These are phyloP conservation scores for Epirrhoe tristata DNA, from an alignment of 2,888 invertebrate genomes.

Conservation along the genomic window DNA sequence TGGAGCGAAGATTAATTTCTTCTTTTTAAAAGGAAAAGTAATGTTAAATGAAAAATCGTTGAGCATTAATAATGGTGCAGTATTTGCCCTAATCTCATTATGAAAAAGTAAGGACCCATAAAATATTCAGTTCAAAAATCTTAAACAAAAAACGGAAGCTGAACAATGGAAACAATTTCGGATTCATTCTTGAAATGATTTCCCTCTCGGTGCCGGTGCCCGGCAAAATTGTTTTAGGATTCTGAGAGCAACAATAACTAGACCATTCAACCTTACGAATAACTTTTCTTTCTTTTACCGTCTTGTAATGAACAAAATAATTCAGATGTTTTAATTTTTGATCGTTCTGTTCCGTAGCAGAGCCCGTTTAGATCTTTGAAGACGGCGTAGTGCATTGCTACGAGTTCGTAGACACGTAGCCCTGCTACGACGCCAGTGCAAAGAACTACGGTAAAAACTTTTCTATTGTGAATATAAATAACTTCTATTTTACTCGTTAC, in stretches of 20 bases:
- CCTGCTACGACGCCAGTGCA: slow-evolving; percentile 29
- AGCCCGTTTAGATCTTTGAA: slow-evolving; percentile 52
- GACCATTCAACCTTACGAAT: slow-evolving; percentile 33
- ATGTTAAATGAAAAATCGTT: slow-evolving; percentile 9
- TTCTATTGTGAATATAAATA: background rate
- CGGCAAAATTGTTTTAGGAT: slow-evolving; percentile 52
- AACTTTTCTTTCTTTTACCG: slow-evolving; percentile 20
- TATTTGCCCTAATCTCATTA: slow-evolving; percentile 39
- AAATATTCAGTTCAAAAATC: slow-evolving; percentile 45
- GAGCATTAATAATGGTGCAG: slow-evolving; percentile 24
- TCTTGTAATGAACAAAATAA: slow-evolving; percentile 16
- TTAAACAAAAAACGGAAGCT: slow-evolving; percentile 44
- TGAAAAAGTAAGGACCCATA: slow-evolving; percentile 38
- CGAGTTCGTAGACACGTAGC: slow-evolving; percentile 49
- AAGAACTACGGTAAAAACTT: background rate
- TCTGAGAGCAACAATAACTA: slow-evolving; percentile 43
- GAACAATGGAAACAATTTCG: slow-evolving; percentile 50
- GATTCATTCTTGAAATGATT: slow-evolving; percentile 52
- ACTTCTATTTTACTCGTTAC: background rate
- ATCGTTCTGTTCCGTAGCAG: slow-evolving; percentile 35
- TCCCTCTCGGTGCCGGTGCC: slow-evolving; percentile 38
- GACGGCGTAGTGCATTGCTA: slow-evolving; percentile 41
- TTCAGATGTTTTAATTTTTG: slow-evolving; percentile 28
- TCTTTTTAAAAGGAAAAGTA: background rate
- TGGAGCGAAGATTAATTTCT: too few relatives aligned